Conservation (phyloP, 2,888 invertebrate species). For the Platycheirus rosarum region DNA sequence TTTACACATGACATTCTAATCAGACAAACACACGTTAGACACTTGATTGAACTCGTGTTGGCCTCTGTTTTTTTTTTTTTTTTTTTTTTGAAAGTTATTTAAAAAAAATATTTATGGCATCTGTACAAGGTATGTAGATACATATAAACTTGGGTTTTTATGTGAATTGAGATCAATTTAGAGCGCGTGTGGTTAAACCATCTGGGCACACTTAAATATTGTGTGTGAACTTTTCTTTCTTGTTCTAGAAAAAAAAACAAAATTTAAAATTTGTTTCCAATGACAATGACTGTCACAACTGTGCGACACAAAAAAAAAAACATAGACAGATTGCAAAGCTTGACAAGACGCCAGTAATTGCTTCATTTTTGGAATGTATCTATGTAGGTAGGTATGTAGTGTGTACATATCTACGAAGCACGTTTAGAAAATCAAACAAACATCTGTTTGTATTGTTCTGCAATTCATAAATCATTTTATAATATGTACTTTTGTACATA, state of each 20-base stretch:
- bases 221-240: slow-evolving; percentile 6
- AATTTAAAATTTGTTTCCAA: slow-evolving; percentile 13
- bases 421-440: slow-evolving; percentile 33
- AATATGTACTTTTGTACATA: no score
- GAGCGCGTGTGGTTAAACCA: slow-evolving; percentile 60
- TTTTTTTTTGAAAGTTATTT: slow-evolving; percentile 11
- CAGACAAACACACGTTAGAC: slow-evolving; percentile 57
- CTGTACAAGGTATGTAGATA: slow-evolving; percentile 43
- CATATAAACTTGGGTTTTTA: slow-evolving; percentile 2
- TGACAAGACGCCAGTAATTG: slow-evolving; percentile 57
- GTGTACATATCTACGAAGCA: background rate
- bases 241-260: slow-evolving; percentile 13
- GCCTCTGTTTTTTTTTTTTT: slow-evolving; percentile 40
- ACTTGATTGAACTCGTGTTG: slow-evolving; percentile 61
- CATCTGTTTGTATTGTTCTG: slow-evolving; percentile 30
- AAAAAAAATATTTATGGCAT: slow-evolving; percentile 36
- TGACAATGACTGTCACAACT: slow-evolving; percentile 44
- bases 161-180: slow-evolving; percentile 15
- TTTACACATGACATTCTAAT: slow-evolving; percentile 67
- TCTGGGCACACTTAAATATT: slow-evolving; percentile 60
- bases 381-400: background rate
- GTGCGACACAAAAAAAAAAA: background rate
- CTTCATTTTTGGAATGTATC: slow-evolving; percentile 8
- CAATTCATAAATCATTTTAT: slow-evolving; percentile 20
- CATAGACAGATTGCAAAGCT: background rate